Evolutionary conservation across 1,140 invertebrate species (phyloP).

Genomic region (Tribolium castaneum): DNA sequence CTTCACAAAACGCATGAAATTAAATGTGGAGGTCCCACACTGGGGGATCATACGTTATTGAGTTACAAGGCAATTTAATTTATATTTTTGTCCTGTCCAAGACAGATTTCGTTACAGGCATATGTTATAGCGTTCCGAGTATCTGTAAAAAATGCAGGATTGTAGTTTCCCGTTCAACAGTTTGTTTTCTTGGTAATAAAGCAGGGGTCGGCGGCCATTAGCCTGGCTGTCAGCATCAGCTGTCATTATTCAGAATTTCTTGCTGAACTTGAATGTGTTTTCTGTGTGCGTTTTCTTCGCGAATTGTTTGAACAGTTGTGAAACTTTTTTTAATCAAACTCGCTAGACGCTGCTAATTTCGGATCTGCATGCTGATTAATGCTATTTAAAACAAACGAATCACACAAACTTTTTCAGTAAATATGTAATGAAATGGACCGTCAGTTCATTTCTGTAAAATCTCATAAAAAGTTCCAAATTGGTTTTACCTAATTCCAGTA

Average conservation of each 20-base stretch:
- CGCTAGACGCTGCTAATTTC: no score
- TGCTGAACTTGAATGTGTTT: background rate
- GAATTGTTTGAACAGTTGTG: background rate
- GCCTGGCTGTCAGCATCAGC: background rate
- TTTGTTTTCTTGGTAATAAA: background rate
- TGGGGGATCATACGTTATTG: no score
- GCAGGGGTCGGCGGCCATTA: background rate
- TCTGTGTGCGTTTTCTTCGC: background rate
- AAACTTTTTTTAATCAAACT: background rate
- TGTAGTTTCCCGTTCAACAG: background rate
- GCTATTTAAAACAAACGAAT: no score
- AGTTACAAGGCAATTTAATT: background rate
- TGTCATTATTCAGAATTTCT: background rate
- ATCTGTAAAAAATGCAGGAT: background rate
- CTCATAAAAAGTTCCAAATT: no score
- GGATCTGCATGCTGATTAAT: no score
- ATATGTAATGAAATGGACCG: no score
- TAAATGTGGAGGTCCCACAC: no score
- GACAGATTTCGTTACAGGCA: background rate
- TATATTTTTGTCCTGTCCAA: background rate
- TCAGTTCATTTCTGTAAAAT: no score
- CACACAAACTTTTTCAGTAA: no score
- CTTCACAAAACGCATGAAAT: background rate
- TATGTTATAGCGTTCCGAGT: background rate
- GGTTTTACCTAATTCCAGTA: no score